Conservation (phyloP, 2,797 vertebrate species). For the Anguilla obscura region DNA sequence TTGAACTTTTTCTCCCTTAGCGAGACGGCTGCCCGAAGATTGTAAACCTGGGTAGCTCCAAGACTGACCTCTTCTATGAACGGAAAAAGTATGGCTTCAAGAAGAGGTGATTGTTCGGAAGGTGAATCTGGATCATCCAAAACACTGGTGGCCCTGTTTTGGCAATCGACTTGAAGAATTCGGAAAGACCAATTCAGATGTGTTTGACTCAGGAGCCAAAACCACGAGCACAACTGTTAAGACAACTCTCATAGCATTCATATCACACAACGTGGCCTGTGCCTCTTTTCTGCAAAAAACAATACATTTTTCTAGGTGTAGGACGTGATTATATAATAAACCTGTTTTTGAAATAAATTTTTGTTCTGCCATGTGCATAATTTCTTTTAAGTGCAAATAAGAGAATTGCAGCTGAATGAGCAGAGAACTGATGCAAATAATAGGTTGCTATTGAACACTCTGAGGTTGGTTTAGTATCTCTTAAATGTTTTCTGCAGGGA, state of each 20-base stretch:
- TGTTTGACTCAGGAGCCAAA: not conserved
- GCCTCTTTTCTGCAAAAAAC: not conserved
- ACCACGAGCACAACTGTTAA: not conserved
- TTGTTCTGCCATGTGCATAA: not conserved
- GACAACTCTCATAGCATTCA: not conserved
- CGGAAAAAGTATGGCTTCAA: slow-evolving; percentile 98
- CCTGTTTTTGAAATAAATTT: not conserved
- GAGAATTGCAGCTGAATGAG: not conserved
- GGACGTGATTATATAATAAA: slow-evolving; percentile 8
- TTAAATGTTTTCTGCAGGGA: not conserved
- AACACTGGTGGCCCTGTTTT: not conserved
- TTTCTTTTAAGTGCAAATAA: not conserved
- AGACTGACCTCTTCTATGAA: slow-evolving; percentile 98
- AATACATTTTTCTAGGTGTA: not conserved
- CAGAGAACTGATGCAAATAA: not conserved
- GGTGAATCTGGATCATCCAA: slow-evolving; percentile 52
- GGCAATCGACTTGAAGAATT: not conserved
- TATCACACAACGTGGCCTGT: not conserved
- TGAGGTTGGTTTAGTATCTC: too few species aligned
- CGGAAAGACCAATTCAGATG: not conserved
- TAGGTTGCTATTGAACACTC: not conserved
- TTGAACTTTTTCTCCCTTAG: slow-evolving; percentile 59
- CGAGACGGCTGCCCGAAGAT: slow-evolving; percentile 98
- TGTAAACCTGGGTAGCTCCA: slow-evolving; percentile 96
- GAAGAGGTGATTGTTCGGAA: slow-evolving; percentile 87